phyloP scores from a whole-genome alignment of 2,113 vertebrate species.

The Calyptomena viridis region DNA sequence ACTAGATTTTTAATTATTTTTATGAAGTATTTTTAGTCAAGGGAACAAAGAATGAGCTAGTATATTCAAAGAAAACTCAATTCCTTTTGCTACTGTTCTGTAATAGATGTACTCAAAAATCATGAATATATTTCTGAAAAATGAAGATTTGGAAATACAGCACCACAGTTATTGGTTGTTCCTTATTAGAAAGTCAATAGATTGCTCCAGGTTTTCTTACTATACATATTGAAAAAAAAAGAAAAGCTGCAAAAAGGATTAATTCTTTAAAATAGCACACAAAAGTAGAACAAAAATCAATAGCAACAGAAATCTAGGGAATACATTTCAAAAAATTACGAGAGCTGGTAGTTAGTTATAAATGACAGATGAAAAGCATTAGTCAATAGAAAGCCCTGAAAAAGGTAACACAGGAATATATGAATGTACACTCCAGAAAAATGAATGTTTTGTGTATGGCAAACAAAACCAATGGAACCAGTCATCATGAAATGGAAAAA shows the following conservation, averaged over 20 bases:
- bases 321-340: not conserved
- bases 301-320: conserved; percentile 16
- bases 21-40: not conserved
- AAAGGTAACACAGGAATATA: conserved; percentile 24
- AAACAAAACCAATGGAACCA: conserved; percentile 3
- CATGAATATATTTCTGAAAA: not conserved
- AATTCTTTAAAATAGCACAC: conserved; percentile 32
- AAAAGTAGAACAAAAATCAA: conserved; percentile 28
- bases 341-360: not conserved
- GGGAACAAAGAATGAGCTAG: not conserved
- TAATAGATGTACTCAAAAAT: conserved; percentile 18
- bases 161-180: not conserved
- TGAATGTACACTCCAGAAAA: conserved; percentile 4
- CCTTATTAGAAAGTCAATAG: not conserved
- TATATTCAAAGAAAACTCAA: not conserved
- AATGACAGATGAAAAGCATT: conserved; percentile 44
- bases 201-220: not conserved
- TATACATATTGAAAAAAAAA: not conserved
- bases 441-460: not conserved
- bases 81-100: not conserved
- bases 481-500: not conserved
- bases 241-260: not conserved
- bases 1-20: not conserved
- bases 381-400: conserved; percentile 50
- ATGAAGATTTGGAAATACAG: not conserved